Evolutionary conservation across 2,888 invertebrate genomes (phyloP).

Genomic region (Epistrophe grossulariae): DNA sequence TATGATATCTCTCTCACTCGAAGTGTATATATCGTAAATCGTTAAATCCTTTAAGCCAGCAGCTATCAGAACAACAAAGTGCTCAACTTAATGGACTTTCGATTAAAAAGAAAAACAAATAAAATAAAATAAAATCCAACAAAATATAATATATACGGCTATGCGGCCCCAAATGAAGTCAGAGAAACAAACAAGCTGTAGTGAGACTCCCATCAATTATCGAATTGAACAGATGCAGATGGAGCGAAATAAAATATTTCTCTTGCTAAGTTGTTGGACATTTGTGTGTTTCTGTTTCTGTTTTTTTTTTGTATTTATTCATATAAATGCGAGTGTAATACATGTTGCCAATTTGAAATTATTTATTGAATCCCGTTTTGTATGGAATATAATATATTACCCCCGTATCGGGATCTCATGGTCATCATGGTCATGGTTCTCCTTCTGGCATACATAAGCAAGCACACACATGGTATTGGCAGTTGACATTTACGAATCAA

Average conservation of each 20-base stretch:
- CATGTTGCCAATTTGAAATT: conserved; percentile 63
- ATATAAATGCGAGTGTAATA: conserved; percentile 31
- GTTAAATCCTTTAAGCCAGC: conserved; percentile 59
- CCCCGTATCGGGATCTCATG: neutral
- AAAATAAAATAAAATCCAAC: conserved; percentile 22
- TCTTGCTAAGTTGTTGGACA: conserved; percentile 49
- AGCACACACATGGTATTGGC: conserved; percentile 41
- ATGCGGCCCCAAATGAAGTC: conserved; percentile 10
- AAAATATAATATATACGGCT: neutral
- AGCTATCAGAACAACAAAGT: conserved; percentile 57
- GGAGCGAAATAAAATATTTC: conserved; percentile 68
- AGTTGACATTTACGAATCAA: conserved; percentile 46
- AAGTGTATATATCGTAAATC: neutral
- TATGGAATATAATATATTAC: conserved; percentile 32
- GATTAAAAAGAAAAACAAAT: conserved; percentile 37
- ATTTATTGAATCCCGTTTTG: conserved; percentile 63
- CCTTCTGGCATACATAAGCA: neutral
- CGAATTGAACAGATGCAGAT: conserved; percentile 69
- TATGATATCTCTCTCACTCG: neutral
- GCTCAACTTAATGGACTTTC: conserved; percentile 58
- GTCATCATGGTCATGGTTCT: neutral
- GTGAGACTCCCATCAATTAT: conserved; percentile 66
- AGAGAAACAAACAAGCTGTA: conserved; percentile 50
- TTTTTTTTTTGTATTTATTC: conserved; percentile 3
- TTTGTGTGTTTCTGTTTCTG: conserved; percentile 3